phyloP scores from a whole-genome alignment of 35 echinoderm and acorn worm genomes.

The Holothuria glaberrima region DNA sequence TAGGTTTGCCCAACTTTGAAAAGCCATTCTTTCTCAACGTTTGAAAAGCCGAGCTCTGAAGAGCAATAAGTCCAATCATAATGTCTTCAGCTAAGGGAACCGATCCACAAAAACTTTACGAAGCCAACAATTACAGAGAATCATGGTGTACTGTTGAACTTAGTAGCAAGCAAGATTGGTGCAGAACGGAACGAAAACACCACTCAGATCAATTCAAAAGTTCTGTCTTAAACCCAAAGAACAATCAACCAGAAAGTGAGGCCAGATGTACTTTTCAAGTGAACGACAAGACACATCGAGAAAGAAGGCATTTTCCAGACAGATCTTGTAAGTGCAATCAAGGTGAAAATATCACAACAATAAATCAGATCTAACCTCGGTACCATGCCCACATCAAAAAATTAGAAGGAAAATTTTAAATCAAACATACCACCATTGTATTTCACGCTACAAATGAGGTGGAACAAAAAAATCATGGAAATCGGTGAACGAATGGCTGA shows the following conservation, averaged over 20 bases:
- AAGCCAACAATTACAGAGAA: slow-evolving; percentile 91
- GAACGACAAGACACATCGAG: slow-evolving; percentile 87
- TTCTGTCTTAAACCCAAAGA: slow-evolving; percentile 68
- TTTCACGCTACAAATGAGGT: too few relatives aligned
- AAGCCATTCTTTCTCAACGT: too few relatives aligned
- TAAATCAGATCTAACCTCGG: too few relatives aligned
- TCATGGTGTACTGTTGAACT: slow-evolving; percentile 97
- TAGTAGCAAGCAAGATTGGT: slow-evolving; percentile 83
- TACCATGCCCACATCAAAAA: too few relatives aligned
- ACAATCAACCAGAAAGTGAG: slow-evolving; percentile 81
- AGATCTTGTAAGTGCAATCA: slow-evolving; percentile 76
- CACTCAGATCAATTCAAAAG: slow-evolving; percentile 86
- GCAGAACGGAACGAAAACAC: slow-evolving; percentile 87
- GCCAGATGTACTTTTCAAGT: slow-evolving; percentile 93
- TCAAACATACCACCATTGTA: too few relatives aligned
- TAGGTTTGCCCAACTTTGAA: too few relatives aligned
- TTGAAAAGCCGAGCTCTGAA: too few relatives aligned
- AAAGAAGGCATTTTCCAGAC: slow-evolving; percentile 88
- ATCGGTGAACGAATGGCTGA: too few relatives aligned
- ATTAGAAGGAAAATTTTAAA: too few relatives aligned
- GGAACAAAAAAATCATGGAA: too few relatives aligned
- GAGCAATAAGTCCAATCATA: too few relatives aligned
- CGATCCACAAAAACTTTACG: slow-evolving; percentile 73
- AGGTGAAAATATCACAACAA: too few relatives aligned
- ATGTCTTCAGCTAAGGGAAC: slow-evolving; percentile 29